Base-by-base conservation (phyloP, 2,888 invertebrate genomes). In the Acheta domesticus region DNA sequence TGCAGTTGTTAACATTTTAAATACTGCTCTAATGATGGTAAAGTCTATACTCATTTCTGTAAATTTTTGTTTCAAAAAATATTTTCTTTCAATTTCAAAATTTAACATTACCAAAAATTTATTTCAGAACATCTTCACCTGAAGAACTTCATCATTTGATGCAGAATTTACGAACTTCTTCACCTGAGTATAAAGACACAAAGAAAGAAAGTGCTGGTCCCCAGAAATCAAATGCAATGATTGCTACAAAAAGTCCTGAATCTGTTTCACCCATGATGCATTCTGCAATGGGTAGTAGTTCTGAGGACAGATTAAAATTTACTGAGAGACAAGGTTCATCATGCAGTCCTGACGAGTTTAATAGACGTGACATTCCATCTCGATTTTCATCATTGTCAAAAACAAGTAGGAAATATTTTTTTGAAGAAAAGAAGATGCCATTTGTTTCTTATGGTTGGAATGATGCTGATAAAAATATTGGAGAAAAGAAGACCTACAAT, bases 401-500 rank as follows among this genome's bases (percentile, higher is more conserved):
- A 49, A 81, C 81, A 21, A 78, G 48, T 20, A 78, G 79, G 75
- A 81, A 78, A 36, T 49, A 76, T 23, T 80, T 78, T 50, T 79
- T 80, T 76, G 78, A 80, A 74, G 78, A 77, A 12, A 81, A 80
- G 49, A 73, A 75, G 36, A 49, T 77, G 14, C 81, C 82, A 12
- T 82, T 82, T 79, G 80, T 78, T 21, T 49, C 81, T 14, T 82
- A 80, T 80, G 82, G 82, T 2, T 82, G 82, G 81, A 82, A 82
- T 76, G 80, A 82, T 75, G 50, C 76, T 4, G 77, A 78, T 3
- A 82, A 77, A 73, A 77, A 80, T 78, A 76, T 82, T 12, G 82
- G 82, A 12, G 80, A 79, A 5, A 82, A 81, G 77, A 82, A 82
- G 73, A 82, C 82, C 19, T 81, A 80, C 62, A 82, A 82, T 77